Evolutionary conservation across 2,797 vertebrate species (phyloP), one percentile per base, ranked within the genome.

Genomic region (Enteromius afrohamiltoni): DNA sequence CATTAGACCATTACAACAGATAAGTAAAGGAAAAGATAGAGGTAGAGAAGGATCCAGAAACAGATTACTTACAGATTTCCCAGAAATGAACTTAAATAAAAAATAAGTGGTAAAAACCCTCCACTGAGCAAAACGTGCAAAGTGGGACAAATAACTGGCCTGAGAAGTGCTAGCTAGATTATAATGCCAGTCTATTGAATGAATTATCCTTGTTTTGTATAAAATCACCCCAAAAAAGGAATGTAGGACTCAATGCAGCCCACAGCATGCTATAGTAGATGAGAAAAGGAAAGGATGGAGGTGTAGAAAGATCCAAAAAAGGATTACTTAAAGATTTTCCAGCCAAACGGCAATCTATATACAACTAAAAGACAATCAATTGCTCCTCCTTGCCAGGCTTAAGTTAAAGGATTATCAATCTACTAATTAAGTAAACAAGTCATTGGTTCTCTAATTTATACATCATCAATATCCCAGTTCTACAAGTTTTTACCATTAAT

Each of bases 331-430:
- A 83, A 87, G 82, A 86, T 87, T 84, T 87, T 86, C 60, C 51
- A 79, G 84, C 76, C 87, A 82, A 87, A 87, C 65, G n/a, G 65
- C 76, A 69, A 89, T 91, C 88, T 81, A 90, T 88, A 90, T 81
- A 87, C 85, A 89, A 90, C 87, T 89, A 89, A 89, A 87, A 88
- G 86, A 76, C 74, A 85, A 90, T 91, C 90, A 89, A 89, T 92
- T 77, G 80, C 76, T 76, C 73, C 82, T 82, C 68, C 84, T 86
- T 55, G 53, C 79, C 73, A 70, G 51, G 83, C 83, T 89, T 90
- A 88, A 84, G 64, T 85, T 89, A 89, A 90, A 87, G 83, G 85
- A 89, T 87, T 85, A 83, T 88, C 88, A 87, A 86, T 84, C 73
- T 78, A 84, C 87, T 88, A 90, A 89, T 89, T 90, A 89, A 89